A percentile compares a stretch with the other conserved stretches of the same genome.
These are phyloP conservation scores for Bothrops jararaca DNA, from an alignment of 2,113 vertebrate genomes.

Conservation along the genomic window DNA sequence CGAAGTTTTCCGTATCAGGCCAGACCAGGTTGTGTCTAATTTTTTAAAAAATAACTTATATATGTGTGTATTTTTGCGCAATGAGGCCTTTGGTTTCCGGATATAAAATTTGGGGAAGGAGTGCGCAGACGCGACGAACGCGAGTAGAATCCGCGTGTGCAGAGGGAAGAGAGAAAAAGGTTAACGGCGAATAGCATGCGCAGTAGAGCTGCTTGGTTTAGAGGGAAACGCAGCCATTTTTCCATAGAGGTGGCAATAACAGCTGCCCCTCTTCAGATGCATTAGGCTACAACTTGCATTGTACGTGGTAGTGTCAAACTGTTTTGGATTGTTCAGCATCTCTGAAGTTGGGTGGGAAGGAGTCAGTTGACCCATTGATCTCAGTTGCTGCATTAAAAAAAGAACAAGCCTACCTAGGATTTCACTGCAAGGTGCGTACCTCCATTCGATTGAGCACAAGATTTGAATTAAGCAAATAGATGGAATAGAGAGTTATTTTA, in stretches of 20 bases:
- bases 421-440: neutral
- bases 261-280: neutral
- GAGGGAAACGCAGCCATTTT: neutral
- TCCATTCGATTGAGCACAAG: neutral
- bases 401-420: neutral
- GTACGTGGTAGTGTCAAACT: neutral
- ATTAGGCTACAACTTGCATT: neutral
- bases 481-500: neutral
- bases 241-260: neutral
- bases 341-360: neutral
- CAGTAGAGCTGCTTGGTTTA: too few species aligned
- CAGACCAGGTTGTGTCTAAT: neutral
- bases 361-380: neutral
- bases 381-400: too few species aligned
- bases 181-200: neutral
- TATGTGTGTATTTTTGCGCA: neutral
- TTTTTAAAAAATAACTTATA: fast-evolving
- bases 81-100: neutral
- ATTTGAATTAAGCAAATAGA: neutral
- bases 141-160: too few species aligned
- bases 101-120: neutral
- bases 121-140: neutral
- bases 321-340: neutral
- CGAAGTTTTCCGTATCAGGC: neutral
- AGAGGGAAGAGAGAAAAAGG: too few species aligned